phyloP scores from a whole-genome alignment of 2,888 invertebrate species.

The Allacma fusca region DNA sequence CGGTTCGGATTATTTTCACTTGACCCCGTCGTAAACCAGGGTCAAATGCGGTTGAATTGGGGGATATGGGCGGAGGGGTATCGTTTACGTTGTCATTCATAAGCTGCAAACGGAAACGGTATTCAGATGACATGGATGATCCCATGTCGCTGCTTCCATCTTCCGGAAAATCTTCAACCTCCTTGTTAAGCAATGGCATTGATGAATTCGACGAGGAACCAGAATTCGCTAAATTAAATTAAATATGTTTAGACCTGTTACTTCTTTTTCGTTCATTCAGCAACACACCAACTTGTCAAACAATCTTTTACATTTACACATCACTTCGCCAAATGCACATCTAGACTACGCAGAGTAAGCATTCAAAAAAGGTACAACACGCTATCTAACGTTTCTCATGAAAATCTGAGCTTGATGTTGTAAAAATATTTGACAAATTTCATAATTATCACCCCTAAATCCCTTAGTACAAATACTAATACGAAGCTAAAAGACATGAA shows the following conservation, averaged over 20 bases:
- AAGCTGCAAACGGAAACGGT: slow-evolving; percentile 26
- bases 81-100: slow-evolving; percentile 16
- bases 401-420: no score
- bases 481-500: no score
- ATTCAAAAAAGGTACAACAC: no score
- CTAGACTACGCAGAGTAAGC: no score
- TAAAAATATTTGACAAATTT: no score
- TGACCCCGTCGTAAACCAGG: slow-evolving; percentile 5
- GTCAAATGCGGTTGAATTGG: slow-evolving; percentile 28
- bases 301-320: no score
- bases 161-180: slow-evolving; percentile 26
- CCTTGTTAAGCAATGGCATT: slow-evolving; percentile 20
- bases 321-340: no score
- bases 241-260: background rate
- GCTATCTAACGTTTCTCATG: no score
- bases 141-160: slow-evolving; percentile 24
- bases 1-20: slow-evolving; percentile 36
- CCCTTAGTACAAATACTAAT: no score
- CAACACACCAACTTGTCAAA: no score
- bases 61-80: slow-evolving; percentile 22
- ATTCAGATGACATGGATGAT: slow-evolving; percentile 26
- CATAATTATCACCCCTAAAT: no score
- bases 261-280: no score
- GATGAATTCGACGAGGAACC: background rate
- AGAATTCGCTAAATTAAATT: background rate